These are phyloP conservation scores for Lipophrys pholis DNA, from an alignment of 2,113 vertebrate genomes.

Conservation along the genomic window DNA sequence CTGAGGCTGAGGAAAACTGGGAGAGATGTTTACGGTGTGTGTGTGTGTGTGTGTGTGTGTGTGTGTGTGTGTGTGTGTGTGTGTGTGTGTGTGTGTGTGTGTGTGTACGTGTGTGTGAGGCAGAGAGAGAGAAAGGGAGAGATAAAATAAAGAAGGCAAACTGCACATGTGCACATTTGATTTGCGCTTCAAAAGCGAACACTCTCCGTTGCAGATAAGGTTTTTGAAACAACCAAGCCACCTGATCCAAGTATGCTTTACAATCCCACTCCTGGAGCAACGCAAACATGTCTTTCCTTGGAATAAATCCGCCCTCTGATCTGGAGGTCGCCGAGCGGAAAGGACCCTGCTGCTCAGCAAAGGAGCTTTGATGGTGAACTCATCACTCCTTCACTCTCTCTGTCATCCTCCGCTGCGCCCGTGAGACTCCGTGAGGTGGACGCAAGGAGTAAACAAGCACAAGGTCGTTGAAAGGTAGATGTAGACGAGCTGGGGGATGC, in stretches of 20 bases:
- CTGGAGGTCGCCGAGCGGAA: slow-evolving; percentile 38
- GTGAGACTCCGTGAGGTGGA: slow-evolving; percentile 26
- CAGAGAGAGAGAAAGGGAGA: neutral
- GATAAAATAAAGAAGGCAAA: slow-evolving; percentile 12
- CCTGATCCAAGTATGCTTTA: slow-evolving; percentile 56
- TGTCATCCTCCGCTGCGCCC: slow-evolving; percentile 44
- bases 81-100: too few species aligned
- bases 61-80: too few species aligned
- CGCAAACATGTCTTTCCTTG: slow-evolving; percentile 56
- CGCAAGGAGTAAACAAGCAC: slow-evolving; percentile 45
- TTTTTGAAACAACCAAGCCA: slow-evolving; percentile 64
- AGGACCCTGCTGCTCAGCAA: slow-evolving; percentile 39
- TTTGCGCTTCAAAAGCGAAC: slow-evolving; percentile 48
- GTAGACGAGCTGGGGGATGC: neutral
- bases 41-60: too few species aligned
- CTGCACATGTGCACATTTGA: slow-evolving; percentile 51
- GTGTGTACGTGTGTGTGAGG: neutral
- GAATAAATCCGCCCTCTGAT: slow-evolving; percentile 63
- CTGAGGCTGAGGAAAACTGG: slow-evolving; percentile 35
- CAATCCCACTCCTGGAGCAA: slow-evolving; percentile 51
- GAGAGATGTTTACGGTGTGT: slow-evolving; percentile 39
- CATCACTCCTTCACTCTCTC: slow-evolving; percentile 42
- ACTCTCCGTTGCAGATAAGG: slow-evolving; percentile 64
- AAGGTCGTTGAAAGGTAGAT: slow-evolving; percentile 50
- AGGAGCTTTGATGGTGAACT: slow-evolving; percentile 56